Conservation (phyloP, 1,140 invertebrate species). For the Drosophila triauraria region DNA sequence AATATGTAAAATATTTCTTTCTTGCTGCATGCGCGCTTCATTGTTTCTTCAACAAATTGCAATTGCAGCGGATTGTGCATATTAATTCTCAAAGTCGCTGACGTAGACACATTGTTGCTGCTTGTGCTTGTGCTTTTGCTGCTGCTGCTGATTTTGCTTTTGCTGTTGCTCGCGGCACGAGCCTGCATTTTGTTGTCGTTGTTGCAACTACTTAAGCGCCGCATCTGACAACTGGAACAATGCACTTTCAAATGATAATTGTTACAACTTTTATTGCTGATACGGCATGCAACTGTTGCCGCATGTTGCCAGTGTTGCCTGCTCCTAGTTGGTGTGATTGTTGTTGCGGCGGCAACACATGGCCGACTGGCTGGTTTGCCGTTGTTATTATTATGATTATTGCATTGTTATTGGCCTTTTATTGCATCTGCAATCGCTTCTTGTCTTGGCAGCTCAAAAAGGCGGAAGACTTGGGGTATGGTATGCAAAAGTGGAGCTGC, state of each 20-base stretch:
- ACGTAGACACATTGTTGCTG: constrained; percentile 59
- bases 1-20: constrained; percentile 78
- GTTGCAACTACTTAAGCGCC: constrained; percentile 61
- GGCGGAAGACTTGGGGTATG: constrained; percentile 12
- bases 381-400: constrained; percentile 81
- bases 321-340: constrained; percentile 16
- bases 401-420: constrained; percentile 82
- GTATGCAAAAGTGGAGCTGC: constrained; percentile 46
- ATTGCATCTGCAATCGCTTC: constrained; percentile 71
- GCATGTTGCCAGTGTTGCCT: constrained; percentile 11
- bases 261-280: constrained; percentile 83
- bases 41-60: constrained; percentile 80
- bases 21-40: constrained; percentile 37
- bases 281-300: constrained; percentile 73
- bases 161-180: constrained; percentile 30
- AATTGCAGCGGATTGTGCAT: constrained; percentile 80
- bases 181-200: constrained; percentile 23
- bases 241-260: constrained; percentile 83
- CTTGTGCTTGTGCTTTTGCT: constrained; percentile 30
- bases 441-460: constrained; percentile 52
- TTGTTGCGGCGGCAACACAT: constrained; percentile 56
- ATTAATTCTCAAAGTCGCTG: constrained; percentile 74
- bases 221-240: constrained; percentile 74
- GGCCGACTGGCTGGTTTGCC: constrained; percentile 65
- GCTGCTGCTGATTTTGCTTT: constrained; percentile 17